Evolutionary conservation across 2,797 vertebrate species (phyloP).

Genomic region (Uromys caudimaculatus): DNA sequence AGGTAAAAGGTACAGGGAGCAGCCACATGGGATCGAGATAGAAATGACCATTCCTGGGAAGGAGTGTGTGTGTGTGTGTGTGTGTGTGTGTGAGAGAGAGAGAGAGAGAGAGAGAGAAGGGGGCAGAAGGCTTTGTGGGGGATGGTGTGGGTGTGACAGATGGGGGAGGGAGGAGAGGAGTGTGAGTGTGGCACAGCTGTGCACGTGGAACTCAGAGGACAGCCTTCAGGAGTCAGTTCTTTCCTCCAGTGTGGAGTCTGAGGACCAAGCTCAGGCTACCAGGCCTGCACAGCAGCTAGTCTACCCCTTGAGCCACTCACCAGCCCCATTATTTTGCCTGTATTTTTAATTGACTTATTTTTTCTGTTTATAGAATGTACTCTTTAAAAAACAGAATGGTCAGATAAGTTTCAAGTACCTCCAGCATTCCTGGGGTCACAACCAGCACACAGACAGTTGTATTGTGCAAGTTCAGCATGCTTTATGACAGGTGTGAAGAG

Average conservation of each 20-base stretch:
- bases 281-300: too few relatives aligned
- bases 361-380: background rate
- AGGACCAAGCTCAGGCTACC: background rate
- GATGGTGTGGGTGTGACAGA: background rate
- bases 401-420: background rate
- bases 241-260: background rate
- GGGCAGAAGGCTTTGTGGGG: too few relatives aligned
- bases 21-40: background rate
- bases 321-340: background rate
- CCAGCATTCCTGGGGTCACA: background rate
- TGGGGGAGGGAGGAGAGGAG: too few relatives aligned
- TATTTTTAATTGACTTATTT: background rate
- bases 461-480: background rate
- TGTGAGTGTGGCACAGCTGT: background rate
- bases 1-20: background rate
- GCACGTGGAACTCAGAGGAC: background rate
- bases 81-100: background rate
- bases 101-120: too few relatives aligned
- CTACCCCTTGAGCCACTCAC: background rate
- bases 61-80: background rate
- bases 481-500: background rate
- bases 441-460: background rate
- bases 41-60: background rate
- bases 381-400: background rate
- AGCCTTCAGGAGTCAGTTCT: background rate